phyloP scores from a whole-genome alignment of 2,113 vertebrate species.

The Atractosteus spatula region DNA sequence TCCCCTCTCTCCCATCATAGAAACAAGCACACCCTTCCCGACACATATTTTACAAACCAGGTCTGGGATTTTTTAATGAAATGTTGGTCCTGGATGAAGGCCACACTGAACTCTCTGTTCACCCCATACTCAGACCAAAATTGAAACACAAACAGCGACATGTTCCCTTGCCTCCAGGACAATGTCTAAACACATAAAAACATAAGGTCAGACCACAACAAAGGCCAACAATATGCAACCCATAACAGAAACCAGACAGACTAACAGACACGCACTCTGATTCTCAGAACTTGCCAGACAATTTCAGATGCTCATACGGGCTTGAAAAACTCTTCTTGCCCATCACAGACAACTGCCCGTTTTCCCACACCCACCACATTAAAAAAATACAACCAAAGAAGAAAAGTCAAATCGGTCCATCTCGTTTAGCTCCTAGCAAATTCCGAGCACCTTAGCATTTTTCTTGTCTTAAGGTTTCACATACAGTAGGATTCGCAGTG shows the following conservation, averaged over 20 bases:
- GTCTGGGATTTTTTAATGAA: constrained; percentile 51
- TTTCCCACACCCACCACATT: too few species aligned
- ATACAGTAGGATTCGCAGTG: too few species aligned
- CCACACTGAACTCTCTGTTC: constrained; percentile 36
- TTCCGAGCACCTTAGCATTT: too few species aligned
- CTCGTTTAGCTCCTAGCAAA: too few species aligned
- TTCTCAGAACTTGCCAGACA: background rate
- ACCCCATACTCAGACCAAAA: constrained; percentile 31
- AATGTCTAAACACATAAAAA: constrained; percentile 40
- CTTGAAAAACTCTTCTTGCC: background rate
- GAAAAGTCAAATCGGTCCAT: too few species aligned
- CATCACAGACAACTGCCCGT: background rate
- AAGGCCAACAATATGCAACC: constrained; percentile 47
- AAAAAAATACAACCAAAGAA: too few species aligned
- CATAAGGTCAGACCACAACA: constrained; percentile 37
- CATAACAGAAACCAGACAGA: constrained; percentile 51
- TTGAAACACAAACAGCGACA: constrained; percentile 42
- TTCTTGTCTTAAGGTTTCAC: too few species aligned
- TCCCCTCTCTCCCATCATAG: constrained; percentile 10
- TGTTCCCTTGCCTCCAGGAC: constrained; percentile 17
- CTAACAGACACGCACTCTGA: constrained; percentile 44
- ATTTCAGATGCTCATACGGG: background rate
- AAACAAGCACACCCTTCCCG: background rate
- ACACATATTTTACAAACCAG: constrained; percentile 43
- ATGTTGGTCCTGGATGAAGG: constrained; percentile 38